A percentile compares a stretch with the other conserved stretches of the same genome.
Conservation (phyloP, 2,797 vertebrate species). For the Lacerta viridis region DNA sequence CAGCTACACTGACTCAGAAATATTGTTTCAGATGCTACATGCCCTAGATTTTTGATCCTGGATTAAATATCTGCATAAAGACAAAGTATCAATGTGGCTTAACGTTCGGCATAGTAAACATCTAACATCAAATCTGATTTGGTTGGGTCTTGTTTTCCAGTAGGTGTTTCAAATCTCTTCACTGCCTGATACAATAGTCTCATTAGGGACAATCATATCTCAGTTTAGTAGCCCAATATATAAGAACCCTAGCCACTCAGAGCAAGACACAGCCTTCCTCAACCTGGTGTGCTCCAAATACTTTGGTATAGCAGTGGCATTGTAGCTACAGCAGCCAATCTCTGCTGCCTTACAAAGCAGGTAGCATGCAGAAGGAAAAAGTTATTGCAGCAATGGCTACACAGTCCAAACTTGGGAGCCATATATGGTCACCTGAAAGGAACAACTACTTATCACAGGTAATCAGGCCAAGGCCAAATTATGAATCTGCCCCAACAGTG, state of each 20-base stretch:
- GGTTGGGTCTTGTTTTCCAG: not conserved
- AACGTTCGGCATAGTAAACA: not conserved
- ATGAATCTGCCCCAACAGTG: not conserved
- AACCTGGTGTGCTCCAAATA: no score
- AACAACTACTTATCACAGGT: not conserved
- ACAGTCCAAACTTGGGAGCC: not conserved
- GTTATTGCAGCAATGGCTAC: not conserved
- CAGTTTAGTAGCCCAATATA: no score
- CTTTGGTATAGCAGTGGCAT: no score
- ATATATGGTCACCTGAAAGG: not conserved
- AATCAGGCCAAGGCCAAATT: not conserved
- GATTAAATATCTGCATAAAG: not conserved
- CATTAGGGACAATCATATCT: no score
- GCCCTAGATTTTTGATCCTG: not conserved
- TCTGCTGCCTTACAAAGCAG: not conserved
- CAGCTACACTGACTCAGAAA: not conserved
- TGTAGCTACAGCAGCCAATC: not conserved
- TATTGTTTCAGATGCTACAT: accelerated
- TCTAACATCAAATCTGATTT: not conserved
- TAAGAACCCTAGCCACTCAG: no score
- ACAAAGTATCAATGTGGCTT: not conserved
- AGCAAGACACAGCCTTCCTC: no score
- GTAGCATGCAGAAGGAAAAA: not conserved
- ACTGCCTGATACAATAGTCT: not conserved
- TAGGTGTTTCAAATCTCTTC: not conserved